Evolutionary conservation across 1,140 invertebrate genomes (phyloP).

Genomic region (Eufriesea mexicana): DNA sequence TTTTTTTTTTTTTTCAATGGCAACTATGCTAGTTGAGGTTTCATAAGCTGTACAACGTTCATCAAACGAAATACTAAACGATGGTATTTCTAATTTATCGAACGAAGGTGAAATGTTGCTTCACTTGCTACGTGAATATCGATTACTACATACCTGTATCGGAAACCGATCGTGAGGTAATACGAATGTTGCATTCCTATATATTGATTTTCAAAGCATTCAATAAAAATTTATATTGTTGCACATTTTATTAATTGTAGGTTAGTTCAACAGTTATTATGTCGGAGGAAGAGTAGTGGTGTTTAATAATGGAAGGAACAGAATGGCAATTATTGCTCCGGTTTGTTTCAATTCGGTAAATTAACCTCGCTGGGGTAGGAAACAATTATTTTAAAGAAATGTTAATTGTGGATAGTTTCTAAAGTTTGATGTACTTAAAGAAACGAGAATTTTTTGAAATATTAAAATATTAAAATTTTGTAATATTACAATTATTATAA

Average conservation of each 20-base stretch:
- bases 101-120: not conserved
- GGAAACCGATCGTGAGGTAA: not conserved
- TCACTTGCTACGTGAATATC: not conserved
- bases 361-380: too few relatives aligned
- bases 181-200: not conserved
- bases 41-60: not conserved
- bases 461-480: too few relatives aligned
- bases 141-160: not conserved
- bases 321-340: too few relatives aligned
- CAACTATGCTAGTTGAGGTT: not conserved
- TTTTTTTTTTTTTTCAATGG: not conserved
- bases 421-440: too few relatives aligned
- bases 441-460: too few relatives aligned
- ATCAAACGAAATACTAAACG: not conserved
- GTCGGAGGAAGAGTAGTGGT: not conserved
- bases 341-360: not conserved
- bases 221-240: not conserved
- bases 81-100: constrained; percentile 3
- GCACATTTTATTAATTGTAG: too few relatives aligned
- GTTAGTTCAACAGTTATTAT: not conserved
- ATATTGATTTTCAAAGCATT: constrained; percentile 7
- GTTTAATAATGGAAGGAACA: not conserved
- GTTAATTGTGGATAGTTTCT: too few relatives aligned
- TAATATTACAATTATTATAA: too few relatives aligned
- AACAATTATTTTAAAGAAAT: too few relatives aligned